Evolutionary conservation across 2,113 vertebrate species (phyloP), one percentile per base, ranked within the genome.

Genomic region (Oreocharis arfaki): DNA sequence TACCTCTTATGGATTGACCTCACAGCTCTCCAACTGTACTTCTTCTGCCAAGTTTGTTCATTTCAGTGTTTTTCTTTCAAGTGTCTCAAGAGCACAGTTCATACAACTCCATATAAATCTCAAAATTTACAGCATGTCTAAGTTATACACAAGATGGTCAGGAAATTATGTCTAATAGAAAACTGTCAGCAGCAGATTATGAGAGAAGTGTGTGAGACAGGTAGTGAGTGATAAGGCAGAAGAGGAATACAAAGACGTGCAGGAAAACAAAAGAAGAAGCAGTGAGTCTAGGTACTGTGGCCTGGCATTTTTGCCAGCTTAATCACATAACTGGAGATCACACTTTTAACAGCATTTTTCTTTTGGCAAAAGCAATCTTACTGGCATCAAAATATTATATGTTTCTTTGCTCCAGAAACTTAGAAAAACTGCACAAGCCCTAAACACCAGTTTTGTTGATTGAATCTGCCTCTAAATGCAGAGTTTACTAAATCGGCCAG

Each of bases 161-260:
- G 96, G 92, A 96, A 96, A 96, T 93, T 35, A 84, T 92, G 44
- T 76, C 75, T 93, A 94, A 93, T 64, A 86, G 93, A 86, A 90
- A 95, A 92, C 88, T 96, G 93, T 96, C 95, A 97, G 83, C 88
- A 75, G 83, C 50, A 87, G 80, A 95, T 96, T 93, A 94, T 73
- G 53, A 81, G 89, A 84, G 49, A 93, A 94, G 69, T 93, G 86
- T 94, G 73, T 0, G 3, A 32, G 53, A 89, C 61, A 93, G 96
- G 86, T 90, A 94, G 79, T 2, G 17, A 94, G 79, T 2, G 17
- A 82, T 91, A 90, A 91, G 47, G 47, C 64, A 79, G 23, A 63
- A 77, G 61, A 84, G 42, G 87, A 91, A 76, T 41, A 53, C 12
- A 55, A 79, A 95, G 52, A 59, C 11, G 42, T 81, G 42, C 37